These are phyloP conservation scores for Drosophila helvetica DNA, from an alignment of 2,888 invertebrate species.

Conservation along the genomic window DNA sequence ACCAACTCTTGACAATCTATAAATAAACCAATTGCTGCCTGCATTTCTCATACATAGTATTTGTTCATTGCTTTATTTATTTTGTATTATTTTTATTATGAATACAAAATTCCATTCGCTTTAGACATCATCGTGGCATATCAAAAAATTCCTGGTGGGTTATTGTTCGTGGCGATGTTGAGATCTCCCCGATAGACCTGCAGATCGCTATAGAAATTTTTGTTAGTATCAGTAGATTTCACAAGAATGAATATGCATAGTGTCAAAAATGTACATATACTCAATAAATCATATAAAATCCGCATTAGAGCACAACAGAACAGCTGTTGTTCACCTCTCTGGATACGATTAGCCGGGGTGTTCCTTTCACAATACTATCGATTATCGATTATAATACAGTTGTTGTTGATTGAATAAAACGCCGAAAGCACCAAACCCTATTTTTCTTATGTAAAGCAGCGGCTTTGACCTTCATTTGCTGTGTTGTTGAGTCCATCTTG, in stretches of 20 bases:
- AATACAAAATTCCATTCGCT: constrained; percentile 68
- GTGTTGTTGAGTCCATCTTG: neutral
- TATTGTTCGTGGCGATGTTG: too few species aligned
- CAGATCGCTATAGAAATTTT: constrained; percentile 3
- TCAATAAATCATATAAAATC: too few species aligned
- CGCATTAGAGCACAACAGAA: neutral
- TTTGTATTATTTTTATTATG: constrained; percentile 33
- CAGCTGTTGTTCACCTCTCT: neutral
- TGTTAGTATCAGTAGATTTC: neutral
- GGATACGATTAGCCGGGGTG: neutral
- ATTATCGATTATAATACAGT: neutral
- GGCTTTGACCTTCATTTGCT: neutral
- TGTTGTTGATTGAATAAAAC: neutral
- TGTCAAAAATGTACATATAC: neutral
- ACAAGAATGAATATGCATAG: neutral
- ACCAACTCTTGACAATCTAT: neutral
- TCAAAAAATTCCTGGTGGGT: too few species aligned
- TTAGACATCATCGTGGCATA: constrained; percentile 35
- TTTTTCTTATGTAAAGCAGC: neutral
- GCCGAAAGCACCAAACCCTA: neutral
- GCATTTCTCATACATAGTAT: neutral
- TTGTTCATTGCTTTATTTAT: constrained; percentile 36
- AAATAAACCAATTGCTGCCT: neutral
- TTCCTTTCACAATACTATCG: neutral
- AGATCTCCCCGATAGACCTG: neutral